Evolutionary conservation across 2,888 invertebrate species (phyloP), one percentile per base, ranked within the genome.

Genomic region (Myathropa florea): DNA sequence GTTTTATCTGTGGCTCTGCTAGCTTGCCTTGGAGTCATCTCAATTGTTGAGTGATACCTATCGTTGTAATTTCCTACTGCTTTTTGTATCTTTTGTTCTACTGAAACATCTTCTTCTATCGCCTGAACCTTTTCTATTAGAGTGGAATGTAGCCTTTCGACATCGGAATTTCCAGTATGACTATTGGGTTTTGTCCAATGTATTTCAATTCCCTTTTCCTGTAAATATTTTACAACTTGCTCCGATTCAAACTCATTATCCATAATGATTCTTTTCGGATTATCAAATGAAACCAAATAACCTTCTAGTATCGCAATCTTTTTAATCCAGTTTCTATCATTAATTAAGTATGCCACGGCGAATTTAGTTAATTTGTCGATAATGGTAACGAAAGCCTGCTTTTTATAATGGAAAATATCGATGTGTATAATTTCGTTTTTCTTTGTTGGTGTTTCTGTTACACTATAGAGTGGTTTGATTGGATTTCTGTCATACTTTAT

Each of bases 351-450:
- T 23, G 55, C 67, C 21, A 76, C 77, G 21, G 63, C 72, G 55
- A 76, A 76, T 67, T 76, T 76, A 9, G 76, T 39, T 30, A 78
- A n/a, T 55, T 78, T 78, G n/a, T 61, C 72, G 18, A 53, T 46
- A 4, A 72, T 72, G 6, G 60, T 33, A 18, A 72, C 53, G 28
- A 72, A 72, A 24, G 60, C 36, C 36, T 39, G 36, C n/a, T 39
- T 39, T 39, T 39, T 14, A 39, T 39, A 39, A 61, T 61, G 59
- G 61, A n/a, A n/a, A n/a, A 39, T 72, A 61, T 39, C 23, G 21
- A 39, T 61, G 30, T 70, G 70, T n/a, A 59, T 57, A 21, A 70
- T 57, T 28, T 4, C 30, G 9, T 55, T 55, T 57, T 70, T 70
- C 33, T 23, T 53, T 18, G 24, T 53, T 26, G 36, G 70, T 55